Base-by-base conservation (phyloP, 1,140 invertebrate genomes). In the Elymnias hypermnestra region DNA sequence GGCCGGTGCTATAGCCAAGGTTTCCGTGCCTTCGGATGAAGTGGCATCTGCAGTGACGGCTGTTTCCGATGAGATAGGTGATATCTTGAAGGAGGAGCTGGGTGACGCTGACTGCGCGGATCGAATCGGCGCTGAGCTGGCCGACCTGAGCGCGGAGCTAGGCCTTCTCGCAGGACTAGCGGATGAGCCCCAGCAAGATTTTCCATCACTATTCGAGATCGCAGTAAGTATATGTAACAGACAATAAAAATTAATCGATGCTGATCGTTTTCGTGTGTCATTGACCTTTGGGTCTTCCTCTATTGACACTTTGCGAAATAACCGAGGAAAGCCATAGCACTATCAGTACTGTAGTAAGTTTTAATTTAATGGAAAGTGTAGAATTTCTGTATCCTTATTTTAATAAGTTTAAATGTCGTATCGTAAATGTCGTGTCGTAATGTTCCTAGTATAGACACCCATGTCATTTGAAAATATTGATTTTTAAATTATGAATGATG, bases 11-110 rank as follows among this genome's bases (percentile, higher is more conserved):
- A n/a, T n/a, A n/a, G 57, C 66, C 38, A 73, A 67, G 36, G 63
- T 63, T 35, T n/a, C n/a, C n/a, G n/a, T n/a, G n/a, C 61, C 74
- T 42, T 69, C 73, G 9, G 79, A 81, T 46, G 78, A 79, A 46
- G 70, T 83, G 23, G 72, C 69, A 29, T 74, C 76, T 3, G 76
- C 75, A 2, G 77, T 84, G 25, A 75, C 75, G 1, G 77, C 77
- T 1, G 77, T 81, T 13, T 83, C 79, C 0, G 75, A 83, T 39
- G 81, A 84, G 57, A 84, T 82, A 19, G 79, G 77, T 6, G 79
- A 83, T 48, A 81, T 83, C 53, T 42, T 83, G 52, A 79, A 79
- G 39, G 79, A 79, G 41, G 79, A 82, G 42, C 33, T 83, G 33
- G 74, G 77, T 1, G 79, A 82, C 40, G 77, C 76, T 1, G 78